Evolutionary conservation across 2,888 invertebrate genomes (phyloP), one percentile per base, ranked within the genome.

Genomic region (Lamellibrachia satsuma): DNA sequence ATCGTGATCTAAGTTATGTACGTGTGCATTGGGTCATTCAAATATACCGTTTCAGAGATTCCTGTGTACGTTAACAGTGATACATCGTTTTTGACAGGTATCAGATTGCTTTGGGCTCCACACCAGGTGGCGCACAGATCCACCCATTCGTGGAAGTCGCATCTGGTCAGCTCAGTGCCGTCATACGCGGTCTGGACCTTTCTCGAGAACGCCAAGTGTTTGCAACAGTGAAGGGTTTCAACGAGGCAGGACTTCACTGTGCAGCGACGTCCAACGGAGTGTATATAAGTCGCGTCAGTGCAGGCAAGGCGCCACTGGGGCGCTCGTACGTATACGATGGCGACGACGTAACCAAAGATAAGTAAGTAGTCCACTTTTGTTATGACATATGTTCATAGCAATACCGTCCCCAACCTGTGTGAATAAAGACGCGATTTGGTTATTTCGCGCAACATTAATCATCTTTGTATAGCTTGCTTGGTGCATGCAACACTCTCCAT

Each of bases 231-330:
- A 92, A 94, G 57, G 94, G 93, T 8, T 94, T 93, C 92, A 95
- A 95, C 92, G 93, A 94, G 52, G 95, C 95, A 9, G 95, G 95
- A 9, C 92, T 94, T 39, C 94, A 94, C 75, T 92, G 52, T n/a
- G 92, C 92, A 92, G 93, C 92, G 27, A 93, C 93, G 8, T 94
- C 94, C 57, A 93, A 94, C 8, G 93, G 94, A 39, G 94, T 95
- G 22, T 94, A 94, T 7, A 92, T 95, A 52, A 95, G 95, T 93
- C 94, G 92, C 11, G 51, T 93, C 7, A 92, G 92, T 39, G 92
- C 93, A 8, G 93, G 93, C 51, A 91, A 75, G 27, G 6, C 22
- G 52, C 90, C 92, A n/a, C 92, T 92, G 6, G 52, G 90, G 9
- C 51, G 6, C 4, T 55, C 90, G 8, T 15, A 22, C 11, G 55